Evolutionary conservation across 2,888 invertebrate species (phyloP), one percentile per base, ranked within the genome.

Genomic region (Marasmarcha lunaedactyla): DNA sequence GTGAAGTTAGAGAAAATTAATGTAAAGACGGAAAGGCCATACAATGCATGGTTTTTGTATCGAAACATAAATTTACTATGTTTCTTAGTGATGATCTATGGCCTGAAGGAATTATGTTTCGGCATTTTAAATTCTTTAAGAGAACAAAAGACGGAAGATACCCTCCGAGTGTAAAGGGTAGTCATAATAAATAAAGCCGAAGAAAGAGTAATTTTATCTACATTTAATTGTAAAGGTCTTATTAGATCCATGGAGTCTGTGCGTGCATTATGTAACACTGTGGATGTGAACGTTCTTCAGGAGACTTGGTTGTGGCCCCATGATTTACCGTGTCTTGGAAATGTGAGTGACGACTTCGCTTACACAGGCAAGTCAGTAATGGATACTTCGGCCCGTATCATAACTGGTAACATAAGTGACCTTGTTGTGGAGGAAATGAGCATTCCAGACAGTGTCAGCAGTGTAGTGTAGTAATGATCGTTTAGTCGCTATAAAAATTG

Each of bases 11-110:
- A n/a, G n/a, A n/a, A n/a, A n/a, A n/a, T n/a, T n/a, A n/a, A n/a
- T 13, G 37, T 35, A 27, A 33, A 15, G n/a, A 41, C 6, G n/a
- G 9, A 30, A 35, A 41, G 34, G 30, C 27, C 27, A 9, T 35
- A 41, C 15, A 37, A 41, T 12, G 35, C 41, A 1, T 41, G 35
- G 34, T 41, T n/a, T 41, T 38, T 41, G 37, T 41, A 37, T 37
- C 37, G 38, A 36, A 37, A 33, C 36, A 36, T 33, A n/a, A n/a
- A n/a, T n/a, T n/a, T n/a, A n/a, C n/a, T n/a, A n/a, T n/a, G n/a
- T n/a, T n/a, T n/a, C n/a, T n/a, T n/a, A n/a, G n/a, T n/a, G n/a
- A n/a, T n/a, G n/a, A n/a, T n/a, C n/a, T n/a, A n/a, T n/a, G n/a
- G 40, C 40, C 40, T 4, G 14, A 38, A 30, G 41, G 25, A 25